These are phyloP conservation scores for Stenodema calcarata DNA, from an alignment of 2,888 invertebrate species.

Conservation along the genomic window DNA sequence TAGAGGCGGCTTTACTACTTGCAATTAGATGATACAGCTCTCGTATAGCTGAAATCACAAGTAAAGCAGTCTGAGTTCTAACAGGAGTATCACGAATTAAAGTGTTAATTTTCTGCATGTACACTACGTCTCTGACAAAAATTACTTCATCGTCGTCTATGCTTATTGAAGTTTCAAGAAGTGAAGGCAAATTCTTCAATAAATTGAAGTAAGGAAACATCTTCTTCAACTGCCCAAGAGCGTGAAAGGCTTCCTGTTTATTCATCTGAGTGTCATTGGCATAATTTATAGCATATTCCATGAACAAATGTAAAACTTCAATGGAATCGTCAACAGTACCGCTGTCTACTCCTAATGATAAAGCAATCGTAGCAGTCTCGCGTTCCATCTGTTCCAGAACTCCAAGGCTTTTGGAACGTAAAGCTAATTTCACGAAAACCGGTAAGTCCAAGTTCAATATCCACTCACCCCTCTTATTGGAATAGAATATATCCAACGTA, in stretches of 20 bases:
- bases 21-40: background rate
- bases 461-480: background rate
- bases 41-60: background rate
- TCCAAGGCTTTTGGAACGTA: background rate
- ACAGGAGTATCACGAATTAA: constrained; percentile 2
- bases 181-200: background rate
- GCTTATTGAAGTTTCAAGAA: background rate
- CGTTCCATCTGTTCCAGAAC: background rate
- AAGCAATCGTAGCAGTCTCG: background rate
- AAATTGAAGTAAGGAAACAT: background rate
- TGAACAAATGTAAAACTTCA: background rate
- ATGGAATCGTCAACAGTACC: background rate
- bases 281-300: background rate
- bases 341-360: background rate
- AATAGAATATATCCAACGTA: background rate
- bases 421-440: background rate
- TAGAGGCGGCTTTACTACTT: background rate
- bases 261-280: background rate
- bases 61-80: background rate
- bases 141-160: constrained; percentile 9
- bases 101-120: background rate
- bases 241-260: background rate
- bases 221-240: background rate
- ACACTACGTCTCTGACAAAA: background rate
- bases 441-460: background rate